Conservation (phyloP, 2,797 vertebrate genomes). For the Syngnathus rostellatus region DNA sequence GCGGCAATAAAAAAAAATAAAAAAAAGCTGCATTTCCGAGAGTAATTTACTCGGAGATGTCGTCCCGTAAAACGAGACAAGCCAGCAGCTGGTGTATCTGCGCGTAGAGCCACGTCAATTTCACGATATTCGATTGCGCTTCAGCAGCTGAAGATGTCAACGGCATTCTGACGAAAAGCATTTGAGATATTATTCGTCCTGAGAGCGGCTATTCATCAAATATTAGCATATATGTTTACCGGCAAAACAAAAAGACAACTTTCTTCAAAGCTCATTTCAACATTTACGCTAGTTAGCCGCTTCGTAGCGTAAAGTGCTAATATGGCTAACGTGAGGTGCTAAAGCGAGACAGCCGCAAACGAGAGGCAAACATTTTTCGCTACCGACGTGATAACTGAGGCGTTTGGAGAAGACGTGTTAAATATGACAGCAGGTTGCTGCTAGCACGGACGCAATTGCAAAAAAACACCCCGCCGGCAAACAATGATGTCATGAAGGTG, state of each 20-base stretch:
- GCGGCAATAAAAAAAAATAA: neutral
- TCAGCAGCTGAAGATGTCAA: neutral
- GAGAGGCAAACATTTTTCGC: constrained; percentile 1
- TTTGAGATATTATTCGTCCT: neutral
- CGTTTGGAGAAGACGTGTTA: constrained; percentile 43
- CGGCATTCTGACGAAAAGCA: neutral
- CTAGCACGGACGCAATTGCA: neutral
- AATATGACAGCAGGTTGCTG: constrained; percentile 34
- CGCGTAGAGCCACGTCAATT: neutral
- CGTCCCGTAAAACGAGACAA: neutral
- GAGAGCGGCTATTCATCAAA: neutral
- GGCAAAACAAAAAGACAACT: neutral
- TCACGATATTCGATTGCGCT: neutral
- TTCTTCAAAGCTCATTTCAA: neutral
- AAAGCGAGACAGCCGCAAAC: neutral
- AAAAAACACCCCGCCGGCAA: constrained; percentile 12
- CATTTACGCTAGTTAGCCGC: constrained; percentile 25
- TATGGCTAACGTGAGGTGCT: constrained; percentile 11
- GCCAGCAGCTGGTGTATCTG: neutral
- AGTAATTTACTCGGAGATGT: neutral
- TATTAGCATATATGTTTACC: neutral
- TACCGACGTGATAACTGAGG: constrained; percentile 24
- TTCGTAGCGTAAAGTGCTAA: constrained; percentile 38
- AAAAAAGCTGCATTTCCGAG: neutral
- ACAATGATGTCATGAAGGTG: constrained; percentile 11